Evolutionary conservation across 2,797 vertebrate genomes (phyloP), one percentile per base, ranked within the genome.

Genomic region (Gallinago solitaria): DNA sequence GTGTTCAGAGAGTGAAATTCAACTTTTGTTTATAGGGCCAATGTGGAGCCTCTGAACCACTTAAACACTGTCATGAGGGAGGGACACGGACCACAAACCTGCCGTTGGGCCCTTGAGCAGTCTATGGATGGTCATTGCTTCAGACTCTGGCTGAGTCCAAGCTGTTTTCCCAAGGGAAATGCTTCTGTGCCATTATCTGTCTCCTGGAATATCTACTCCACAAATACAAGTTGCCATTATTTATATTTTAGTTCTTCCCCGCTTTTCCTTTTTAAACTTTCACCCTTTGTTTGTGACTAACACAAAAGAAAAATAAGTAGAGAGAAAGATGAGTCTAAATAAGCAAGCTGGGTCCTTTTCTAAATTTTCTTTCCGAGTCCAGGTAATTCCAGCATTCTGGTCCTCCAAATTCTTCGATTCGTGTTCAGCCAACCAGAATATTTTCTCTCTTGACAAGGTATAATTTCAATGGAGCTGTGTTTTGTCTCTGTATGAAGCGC

Each of bases 361-460:
- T 68, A 41, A 33, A 27, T 47, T 87, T 75, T 21, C 60, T 76
- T 93, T 86, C 77, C 2, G 25, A 93, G 83, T 60, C 51, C 80
- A 93, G 74, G 89, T 94, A 95, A 93, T 95, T 95, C 92, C 95
- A 94, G 43, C 63, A 87, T 95, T 96, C 77, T 93, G 54, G 79
- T 95, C 39, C 18, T 95, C 95, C 87, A 88, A 90, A 96, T 87
- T 77, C 83, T 82, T 94, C 84, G 84, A 93, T 96, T 96, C 81
- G 18, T 89, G 86, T 64, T 95, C 94, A 95, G 81, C 92, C 93
- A 89, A 91, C 89, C 83, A 92, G 90, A 92, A 93, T 94, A 65
- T 94, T 95, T 95, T 95, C 45, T 24, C 71, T 94, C 75, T 85
- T 97, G 96, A 95, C 93, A 95, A 95, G 91, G 84, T 95, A 87